A percentile compares a stretch with the other conserved stretches of the same genome.
Evolutionary conservation across 2,113 vertebrate genomes (phyloP).

Genomic region (Trichechus manatus): DNA sequence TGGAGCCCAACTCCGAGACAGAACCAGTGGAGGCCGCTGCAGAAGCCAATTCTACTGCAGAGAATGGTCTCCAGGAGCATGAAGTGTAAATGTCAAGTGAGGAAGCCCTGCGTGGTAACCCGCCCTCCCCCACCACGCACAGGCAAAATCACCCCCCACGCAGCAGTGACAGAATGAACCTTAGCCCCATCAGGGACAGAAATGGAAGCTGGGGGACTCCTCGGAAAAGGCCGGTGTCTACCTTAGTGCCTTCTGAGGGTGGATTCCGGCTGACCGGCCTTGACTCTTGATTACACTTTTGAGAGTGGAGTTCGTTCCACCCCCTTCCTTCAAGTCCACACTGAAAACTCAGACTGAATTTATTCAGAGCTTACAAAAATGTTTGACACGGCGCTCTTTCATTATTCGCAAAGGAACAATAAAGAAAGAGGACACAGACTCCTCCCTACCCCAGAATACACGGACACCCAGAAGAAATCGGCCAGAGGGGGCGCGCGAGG

Average conservation of each 20-base stretch:
- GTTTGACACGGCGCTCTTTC: slow-evolving; percentile 74
- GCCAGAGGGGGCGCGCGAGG: slow-evolving; percentile 16
- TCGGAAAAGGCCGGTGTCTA: background rate
- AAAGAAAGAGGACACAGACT: slow-evolving; percentile 57
- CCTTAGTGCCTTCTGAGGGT: background rate
- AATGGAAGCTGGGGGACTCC: background rate
- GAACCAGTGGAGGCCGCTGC: background rate
- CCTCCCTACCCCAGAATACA: slow-evolving; percentile 63
- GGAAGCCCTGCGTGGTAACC: slow-evolving; percentile 21
- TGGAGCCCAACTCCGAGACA: slow-evolving; percentile 12
- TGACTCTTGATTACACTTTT: slow-evolving; percentile 67
- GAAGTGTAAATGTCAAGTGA: slow-evolving; percentile 82
- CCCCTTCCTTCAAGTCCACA: slow-evolving; percentile 63
- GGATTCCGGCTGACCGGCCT: slow-evolving; percentile 58
- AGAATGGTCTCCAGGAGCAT: slow-evolving; percentile 84
- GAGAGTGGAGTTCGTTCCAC: background rate
- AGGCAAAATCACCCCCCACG: background rate
- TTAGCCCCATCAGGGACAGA: background rate
- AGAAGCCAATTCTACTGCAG: fast-evolving
- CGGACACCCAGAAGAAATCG: slow-evolving; percentile 27
- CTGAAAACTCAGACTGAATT: slow-evolving; percentile 72
- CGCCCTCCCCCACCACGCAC: fast-evolving
- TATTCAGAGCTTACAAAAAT: slow-evolving; percentile 55
- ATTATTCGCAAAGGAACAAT: slow-evolving; percentile 77
- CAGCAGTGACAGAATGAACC: background rate